phyloP scores from a whole-genome alignment of 2,113 vertebrate species.

The Pollimyrus isidori region DNA sequence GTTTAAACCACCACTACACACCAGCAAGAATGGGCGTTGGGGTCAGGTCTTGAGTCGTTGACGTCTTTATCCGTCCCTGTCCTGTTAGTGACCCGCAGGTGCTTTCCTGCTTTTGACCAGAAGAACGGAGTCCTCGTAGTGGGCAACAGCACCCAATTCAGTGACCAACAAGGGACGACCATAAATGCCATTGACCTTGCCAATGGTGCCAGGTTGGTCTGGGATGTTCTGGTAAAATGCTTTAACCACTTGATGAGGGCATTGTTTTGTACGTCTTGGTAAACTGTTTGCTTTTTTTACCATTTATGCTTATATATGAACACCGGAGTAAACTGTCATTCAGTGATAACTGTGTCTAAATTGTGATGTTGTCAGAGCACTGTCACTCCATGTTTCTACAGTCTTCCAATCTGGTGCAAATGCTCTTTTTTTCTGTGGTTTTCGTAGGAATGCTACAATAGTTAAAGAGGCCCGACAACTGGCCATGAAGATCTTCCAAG shows the following conservation, averaged over 20 bases:
- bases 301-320: not conserved
- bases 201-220: conserved; percentile 80
- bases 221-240: not conserved
- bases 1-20: not conserved
- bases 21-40: not conserved
- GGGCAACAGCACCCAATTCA: conserved; percentile 71
- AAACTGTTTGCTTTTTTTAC: not conserved
- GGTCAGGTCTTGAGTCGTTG: not conserved
- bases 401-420: not conserved
- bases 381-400: not conserved
- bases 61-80: not conserved
- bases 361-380: not conserved
- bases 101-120: conserved; percentile 70
- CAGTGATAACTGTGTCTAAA: not conserved
- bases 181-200: conserved; percentile 74
- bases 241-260: not conserved
- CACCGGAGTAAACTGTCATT: not conserved
- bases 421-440: not conserved
- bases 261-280: not conserved
- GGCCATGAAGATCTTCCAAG: conserved; percentile 92
- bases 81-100: conserved; percentile 72
- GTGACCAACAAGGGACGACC: conserved; percentile 38
- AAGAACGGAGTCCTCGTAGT: conserved; percentile 70
- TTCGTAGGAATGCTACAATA: conserved; percentile 72
- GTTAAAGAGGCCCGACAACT: conserved; percentile 75